Conservation (phyloP, 1,140 invertebrate species). For the Zaprionus inermis region DNA sequence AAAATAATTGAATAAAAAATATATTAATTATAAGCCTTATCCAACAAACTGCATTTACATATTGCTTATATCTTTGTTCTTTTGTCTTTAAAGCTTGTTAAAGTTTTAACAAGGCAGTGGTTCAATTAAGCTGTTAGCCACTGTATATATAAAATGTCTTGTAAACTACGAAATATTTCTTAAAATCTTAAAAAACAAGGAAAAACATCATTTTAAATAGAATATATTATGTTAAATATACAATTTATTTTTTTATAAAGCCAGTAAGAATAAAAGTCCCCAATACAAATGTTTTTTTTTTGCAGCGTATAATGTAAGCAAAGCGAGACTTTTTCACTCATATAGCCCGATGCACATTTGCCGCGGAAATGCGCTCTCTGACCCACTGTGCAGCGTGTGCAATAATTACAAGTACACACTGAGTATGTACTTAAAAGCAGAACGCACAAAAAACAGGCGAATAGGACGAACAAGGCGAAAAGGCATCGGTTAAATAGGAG, state of each 20-base stretch:
- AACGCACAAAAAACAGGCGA: neutral
- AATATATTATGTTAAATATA: no score
- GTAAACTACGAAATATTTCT: neutral
- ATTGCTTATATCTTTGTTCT: no score
- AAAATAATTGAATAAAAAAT: no score
- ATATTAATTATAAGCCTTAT: no score
- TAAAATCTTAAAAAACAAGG: conserved; percentile 4
- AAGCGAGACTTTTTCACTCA: neutral
- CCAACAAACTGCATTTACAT: no score
- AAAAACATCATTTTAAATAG: no score
- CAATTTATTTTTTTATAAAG: no score
- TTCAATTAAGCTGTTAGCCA: no score
- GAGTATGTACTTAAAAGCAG: conserved; percentile 27
- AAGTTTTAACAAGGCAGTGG: no score
- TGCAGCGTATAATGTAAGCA: neutral
- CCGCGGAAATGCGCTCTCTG: conserved; percentile 4
- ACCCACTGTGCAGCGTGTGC: conserved; percentile 28
- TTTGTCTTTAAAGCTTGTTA: no score
- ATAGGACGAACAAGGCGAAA: neutral
- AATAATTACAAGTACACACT: conserved; percentile 51
- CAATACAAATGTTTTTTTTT: no score
- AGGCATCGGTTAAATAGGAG: conserved; percentile 46
- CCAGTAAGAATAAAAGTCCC: no score
- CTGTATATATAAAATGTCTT: neutral
- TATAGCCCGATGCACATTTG: conserved; percentile 8